A percentile compares a stretch with the other conserved stretches of the same genome.
Conservation (phyloP, 2,113 vertebrate species). For the Scatophagus argus region DNA sequence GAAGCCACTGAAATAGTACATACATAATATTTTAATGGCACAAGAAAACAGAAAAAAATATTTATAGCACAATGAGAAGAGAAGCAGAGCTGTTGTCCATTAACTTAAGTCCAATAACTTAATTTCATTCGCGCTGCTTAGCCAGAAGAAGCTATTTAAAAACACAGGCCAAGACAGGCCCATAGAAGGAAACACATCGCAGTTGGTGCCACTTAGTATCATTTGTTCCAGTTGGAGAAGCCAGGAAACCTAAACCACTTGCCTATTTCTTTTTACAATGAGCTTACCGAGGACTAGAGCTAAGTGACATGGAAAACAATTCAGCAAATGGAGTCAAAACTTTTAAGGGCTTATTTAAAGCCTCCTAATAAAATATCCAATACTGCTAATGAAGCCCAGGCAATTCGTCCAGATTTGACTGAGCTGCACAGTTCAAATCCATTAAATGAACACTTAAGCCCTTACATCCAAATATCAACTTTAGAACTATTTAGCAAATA, state of each 20-base stretch:
- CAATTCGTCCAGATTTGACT: conserved; percentile 15
- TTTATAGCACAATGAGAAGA: background rate
- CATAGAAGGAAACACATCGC: conserved; percentile 25
- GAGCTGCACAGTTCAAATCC: conserved; percentile 46
- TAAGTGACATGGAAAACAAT: conserved; percentile 58
- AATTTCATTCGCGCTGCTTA: conserved; percentile 8
- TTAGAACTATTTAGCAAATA: conserved; percentile 60
- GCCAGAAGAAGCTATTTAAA: conserved; percentile 38
- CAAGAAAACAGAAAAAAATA: conserved; percentile 1
- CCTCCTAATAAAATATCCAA: conserved; percentile 60
- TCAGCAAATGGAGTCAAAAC: conserved; percentile 38
- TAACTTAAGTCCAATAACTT: conserved; percentile 39
- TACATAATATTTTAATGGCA: background rate
- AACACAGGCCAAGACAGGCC: conserved; percentile 19
- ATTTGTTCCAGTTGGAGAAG: conserved; percentile 67
- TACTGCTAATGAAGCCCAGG: conserved; percentile 38
- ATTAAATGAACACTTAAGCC: conserved; percentile 37
- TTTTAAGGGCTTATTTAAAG: conserved; percentile 60
- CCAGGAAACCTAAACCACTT: conserved; percentile 50
- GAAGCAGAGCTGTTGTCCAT: conserved; percentile 10
- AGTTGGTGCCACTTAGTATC: conserved; percentile 48
- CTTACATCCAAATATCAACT: conserved; percentile 45
- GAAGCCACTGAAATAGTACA: too few species aligned
- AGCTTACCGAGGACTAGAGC: conserved; percentile 29
- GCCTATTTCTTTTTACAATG: conserved; percentile 26